These are phyloP conservation scores for Ophraella communa DNA, from an alignment of 2,888 invertebrate genomes.

Conservation along the genomic window DNA sequence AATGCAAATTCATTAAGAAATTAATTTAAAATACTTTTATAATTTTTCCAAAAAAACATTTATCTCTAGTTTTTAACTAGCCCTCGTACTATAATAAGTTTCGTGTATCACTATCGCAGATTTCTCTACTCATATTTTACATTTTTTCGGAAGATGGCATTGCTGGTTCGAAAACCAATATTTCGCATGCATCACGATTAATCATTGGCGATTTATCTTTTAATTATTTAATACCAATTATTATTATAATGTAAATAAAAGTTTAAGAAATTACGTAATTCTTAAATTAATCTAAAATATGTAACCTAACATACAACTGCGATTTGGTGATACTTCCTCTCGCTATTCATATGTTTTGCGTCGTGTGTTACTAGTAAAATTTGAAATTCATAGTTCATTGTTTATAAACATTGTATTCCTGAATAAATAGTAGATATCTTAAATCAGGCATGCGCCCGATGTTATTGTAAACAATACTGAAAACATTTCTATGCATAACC, in stretches of 20 bases:
- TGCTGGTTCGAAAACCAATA: not conserved
- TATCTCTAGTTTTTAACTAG: no score
- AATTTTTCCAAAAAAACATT: no score
- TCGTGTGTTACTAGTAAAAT: not conserved
- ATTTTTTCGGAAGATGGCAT: not conserved
- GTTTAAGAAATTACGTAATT: not conserved
- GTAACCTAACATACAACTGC: no score
- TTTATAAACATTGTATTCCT: not conserved
- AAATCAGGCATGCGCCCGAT: not conserved
- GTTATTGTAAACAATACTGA: not conserved
- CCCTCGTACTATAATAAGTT: no score
- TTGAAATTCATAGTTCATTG: not conserved
- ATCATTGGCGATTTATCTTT: not conserved
- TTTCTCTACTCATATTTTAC: not conserved
- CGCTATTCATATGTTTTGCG: not conserved
- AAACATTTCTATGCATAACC: not conserved
- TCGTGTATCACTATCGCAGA: not conserved
- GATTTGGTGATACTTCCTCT: no score
- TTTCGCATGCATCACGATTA: not conserved
- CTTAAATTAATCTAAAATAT: not conserved
- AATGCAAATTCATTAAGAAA: no score
- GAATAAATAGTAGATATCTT: not conserved
- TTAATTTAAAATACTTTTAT: no score
- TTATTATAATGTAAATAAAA: not conserved
- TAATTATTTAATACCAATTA: not conserved